Conservation (phyloP, 2,888 invertebrate species). For the Trisateles emortualis region DNA sequence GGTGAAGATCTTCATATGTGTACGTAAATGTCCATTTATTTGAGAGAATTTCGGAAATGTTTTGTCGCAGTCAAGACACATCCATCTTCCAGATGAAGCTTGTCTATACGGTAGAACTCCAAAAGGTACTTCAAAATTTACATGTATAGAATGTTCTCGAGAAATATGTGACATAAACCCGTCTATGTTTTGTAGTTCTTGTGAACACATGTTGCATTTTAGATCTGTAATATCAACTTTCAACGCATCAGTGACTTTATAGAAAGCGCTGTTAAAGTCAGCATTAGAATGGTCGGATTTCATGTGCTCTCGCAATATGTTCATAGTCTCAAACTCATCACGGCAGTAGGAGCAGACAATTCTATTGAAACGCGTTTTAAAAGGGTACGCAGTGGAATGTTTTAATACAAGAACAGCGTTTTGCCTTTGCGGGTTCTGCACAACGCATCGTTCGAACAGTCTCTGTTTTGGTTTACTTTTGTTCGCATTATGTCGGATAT, state of each 20-base stretch:
- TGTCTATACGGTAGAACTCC: constrained; percentile 80
- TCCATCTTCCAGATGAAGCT: constrained; percentile 71
- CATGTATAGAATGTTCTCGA: constrained; percentile 66
- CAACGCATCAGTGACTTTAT: constrained; percentile 77
- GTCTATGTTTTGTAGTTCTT: constrained; percentile 68
- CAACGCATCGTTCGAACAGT: constrained; percentile 82
- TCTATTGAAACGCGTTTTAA: constrained; percentile 81
- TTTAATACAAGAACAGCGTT: constrained; percentile 79
- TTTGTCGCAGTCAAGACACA: constrained; percentile 79
- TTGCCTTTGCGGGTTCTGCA: constrained; percentile 81
- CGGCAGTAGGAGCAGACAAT: constrained; percentile 81
- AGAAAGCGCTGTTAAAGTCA: constrained; percentile 79
- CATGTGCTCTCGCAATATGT: constrained; percentile 73
- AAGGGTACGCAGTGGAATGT: constrained; percentile 78
- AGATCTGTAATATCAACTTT: constrained; percentile 79
- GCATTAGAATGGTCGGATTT: constrained; percentile 70
- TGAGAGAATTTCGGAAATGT: constrained; percentile 75
- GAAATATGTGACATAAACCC: constrained; percentile 74
- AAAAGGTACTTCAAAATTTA: constrained; percentile 76
- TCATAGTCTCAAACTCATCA: constrained; percentile 78
- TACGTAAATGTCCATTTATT: constrained; percentile 76
- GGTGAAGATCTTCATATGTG: constrained; percentile 77
- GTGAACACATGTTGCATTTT: constrained; percentile 72
- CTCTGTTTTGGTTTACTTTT: constrained; percentile 80
- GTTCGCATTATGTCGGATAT: constrained; percentile 71